These are phyloP conservation scores for Marmota monax DNA, from an alignment of 2,113 vertebrate genomes.

Conservation along the genomic window DNA sequence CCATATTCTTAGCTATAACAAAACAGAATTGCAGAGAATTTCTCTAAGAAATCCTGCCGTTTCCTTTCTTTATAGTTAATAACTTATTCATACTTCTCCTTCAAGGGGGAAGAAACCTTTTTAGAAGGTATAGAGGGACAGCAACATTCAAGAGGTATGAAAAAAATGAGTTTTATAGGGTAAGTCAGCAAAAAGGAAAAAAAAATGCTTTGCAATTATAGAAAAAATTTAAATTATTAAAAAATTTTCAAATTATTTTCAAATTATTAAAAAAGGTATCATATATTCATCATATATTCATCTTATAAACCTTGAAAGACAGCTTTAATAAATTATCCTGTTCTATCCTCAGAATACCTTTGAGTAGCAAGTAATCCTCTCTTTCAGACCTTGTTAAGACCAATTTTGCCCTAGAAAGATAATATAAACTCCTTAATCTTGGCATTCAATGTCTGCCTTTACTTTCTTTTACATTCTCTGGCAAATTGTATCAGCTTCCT, in stretches of 20 bases:
- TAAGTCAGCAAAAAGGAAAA: neutral
- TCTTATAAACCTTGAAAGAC: conserved; percentile 11
- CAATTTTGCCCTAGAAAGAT: neutral
- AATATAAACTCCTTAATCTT: neutral
- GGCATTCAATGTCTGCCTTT: neutral
- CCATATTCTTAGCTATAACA: neutral
- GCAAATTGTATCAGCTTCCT: neutral
- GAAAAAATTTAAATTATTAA: neutral
- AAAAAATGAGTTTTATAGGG: neutral
- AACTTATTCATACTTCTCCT: conserved; percentile 35
- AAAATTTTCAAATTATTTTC: neutral
- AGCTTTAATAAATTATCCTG: neutral
- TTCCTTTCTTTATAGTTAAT: conserved; percentile 58
- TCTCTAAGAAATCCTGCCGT: conserved; percentile 17
- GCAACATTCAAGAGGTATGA: conserved; percentile 1
- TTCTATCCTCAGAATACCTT: neutral
- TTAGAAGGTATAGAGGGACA: neutral
- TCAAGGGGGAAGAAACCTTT: neutral
- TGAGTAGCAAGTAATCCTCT: neutral
- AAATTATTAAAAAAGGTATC: neutral
- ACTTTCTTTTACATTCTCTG: neutral
- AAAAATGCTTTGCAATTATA: neutral
- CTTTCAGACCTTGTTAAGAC: neutral
- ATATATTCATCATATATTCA: neutral
- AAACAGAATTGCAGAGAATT: neutral